Evolutionary conservation across 1,140 invertebrate genomes (phyloP).

Genomic region (Octopus bimaculoides): DNA sequence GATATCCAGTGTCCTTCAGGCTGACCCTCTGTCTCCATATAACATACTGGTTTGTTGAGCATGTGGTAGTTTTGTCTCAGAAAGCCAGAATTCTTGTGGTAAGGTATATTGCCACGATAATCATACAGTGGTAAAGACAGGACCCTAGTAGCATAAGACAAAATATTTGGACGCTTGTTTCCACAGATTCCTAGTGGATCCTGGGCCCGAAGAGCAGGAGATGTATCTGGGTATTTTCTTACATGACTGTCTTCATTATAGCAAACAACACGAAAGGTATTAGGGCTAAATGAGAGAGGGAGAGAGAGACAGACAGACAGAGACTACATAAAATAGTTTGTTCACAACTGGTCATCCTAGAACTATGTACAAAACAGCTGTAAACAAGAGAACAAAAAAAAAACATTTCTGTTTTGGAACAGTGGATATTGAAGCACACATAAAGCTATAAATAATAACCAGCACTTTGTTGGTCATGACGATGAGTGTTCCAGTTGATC

Average conservation of each 20-base stretch:
- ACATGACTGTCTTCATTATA: background rate
- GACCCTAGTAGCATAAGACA: constrained; percentile 34
- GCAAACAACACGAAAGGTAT: constrained; percentile 44
- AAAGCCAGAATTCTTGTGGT: constrained; percentile 43
- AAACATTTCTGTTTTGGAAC: too few relatives aligned
- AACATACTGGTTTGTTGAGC: constrained; percentile 51
- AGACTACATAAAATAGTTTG: too few relatives aligned
- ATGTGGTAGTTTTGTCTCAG: constrained; percentile 43
- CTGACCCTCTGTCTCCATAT: constrained; percentile 25
- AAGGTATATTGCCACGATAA: constrained; percentile 45
- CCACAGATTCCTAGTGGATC: background rate
- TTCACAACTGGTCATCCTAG: too few relatives aligned
- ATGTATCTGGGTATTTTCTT: background rate
- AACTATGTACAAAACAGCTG: too few relatives aligned
- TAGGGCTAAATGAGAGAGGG: constrained; percentile 41
- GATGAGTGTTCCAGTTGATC: too few relatives aligned
- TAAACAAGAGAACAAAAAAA: too few relatives aligned
- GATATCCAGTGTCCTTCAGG: background rate
- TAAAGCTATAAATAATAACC: too few relatives aligned
- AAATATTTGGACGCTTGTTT: constrained; percentile 23
- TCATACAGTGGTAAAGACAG: constrained; percentile 37
- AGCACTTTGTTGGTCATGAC: too few relatives aligned
- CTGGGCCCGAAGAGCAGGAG: background rate
- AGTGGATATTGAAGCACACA: too few relatives aligned
- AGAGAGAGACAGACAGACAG: background rate